Evolutionary conservation across 2,888 invertebrate species (phyloP).

Genomic region (Phengaris alcon): DNA sequence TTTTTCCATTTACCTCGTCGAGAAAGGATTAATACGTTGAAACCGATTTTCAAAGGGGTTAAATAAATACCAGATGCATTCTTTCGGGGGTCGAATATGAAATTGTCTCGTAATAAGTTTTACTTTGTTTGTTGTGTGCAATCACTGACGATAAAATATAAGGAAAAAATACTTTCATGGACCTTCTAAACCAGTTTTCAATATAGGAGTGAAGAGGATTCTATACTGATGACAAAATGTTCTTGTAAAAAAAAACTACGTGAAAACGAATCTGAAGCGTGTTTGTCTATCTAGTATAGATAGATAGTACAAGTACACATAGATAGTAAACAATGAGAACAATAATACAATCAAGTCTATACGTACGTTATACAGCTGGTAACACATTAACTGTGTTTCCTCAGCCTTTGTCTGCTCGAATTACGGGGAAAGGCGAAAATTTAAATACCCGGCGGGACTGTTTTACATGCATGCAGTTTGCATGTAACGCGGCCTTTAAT

Average conservation of each 20-base stretch:
- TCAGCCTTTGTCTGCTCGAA: conserved; percentile 74
- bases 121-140: not conserved
- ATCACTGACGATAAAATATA: not conserved
- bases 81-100: not conserved
- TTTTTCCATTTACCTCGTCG: conserved; percentile 37
- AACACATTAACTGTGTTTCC: conserved; percentile 70
- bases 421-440: conserved; percentile 74
- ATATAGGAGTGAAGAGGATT: too few species aligned
- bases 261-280: too few species aligned
- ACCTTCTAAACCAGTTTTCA: not conserved
- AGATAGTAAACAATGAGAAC: conserved; percentile 15
- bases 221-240: not conserved
- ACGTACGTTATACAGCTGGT: conserved; percentile 59
- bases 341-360: conserved; percentile 43
- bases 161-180: not conserved
- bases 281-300: too few species aligned
- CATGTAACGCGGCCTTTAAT: conserved; percentile 70
- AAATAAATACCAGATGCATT: conserved; percentile 12
- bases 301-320: too few species aligned
- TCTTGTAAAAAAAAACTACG: not conserved
- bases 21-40: conserved; percentile 37
- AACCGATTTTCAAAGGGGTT: conserved; percentile 30
- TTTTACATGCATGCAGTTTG: conserved; percentile 78
- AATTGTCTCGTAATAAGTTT: not conserved
- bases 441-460: conserved; percentile 73